Conservation (phyloP, 2,797 vertebrate genomes). For the Valencia hispanica region DNA sequence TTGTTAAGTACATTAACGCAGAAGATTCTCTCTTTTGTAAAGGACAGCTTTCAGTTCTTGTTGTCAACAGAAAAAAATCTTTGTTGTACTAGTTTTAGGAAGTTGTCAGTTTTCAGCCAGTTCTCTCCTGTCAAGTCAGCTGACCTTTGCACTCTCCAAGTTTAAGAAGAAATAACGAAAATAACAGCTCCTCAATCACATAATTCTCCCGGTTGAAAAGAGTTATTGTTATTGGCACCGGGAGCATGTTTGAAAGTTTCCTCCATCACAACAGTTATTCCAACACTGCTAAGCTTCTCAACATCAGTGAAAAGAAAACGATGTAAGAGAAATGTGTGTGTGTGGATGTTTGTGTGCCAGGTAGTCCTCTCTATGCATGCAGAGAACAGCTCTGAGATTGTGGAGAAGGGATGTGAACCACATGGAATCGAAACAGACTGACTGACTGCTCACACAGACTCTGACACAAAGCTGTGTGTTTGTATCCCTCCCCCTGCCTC, state of each 20-base stretch:
- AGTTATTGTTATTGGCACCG: not conserved
- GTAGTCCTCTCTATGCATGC: not conserved
- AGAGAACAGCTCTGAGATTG: too few relatives aligned
- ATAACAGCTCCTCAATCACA: not conserved
- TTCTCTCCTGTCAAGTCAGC: not conserved
- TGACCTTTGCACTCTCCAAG: not conserved
- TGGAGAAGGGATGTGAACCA: conserved; percentile 34
- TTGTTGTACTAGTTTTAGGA: not conserved
- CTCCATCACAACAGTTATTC: not conserved
- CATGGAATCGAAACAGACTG: conserved; percentile 49
- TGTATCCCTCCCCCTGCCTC: not conserved
- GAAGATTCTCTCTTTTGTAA: not conserved
- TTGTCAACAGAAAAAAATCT: not conserved
- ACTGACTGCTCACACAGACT: conserved; percentile 7
- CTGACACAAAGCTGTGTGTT: conserved; percentile 11
- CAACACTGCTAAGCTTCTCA: not conserved
- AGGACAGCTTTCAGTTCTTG: not conserved
- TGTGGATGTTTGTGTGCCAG: not conserved
- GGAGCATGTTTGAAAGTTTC: not conserved
- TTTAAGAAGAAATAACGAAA: not conserved
- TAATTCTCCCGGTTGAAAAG: not conserved
- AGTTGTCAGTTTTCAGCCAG: not conserved
- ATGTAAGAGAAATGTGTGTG: not conserved
- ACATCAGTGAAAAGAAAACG: not conserved
- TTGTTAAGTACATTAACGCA: not conserved